phyloP scores from a whole-genome alignment of 64 coral and sea anemone genomes.

The Dendronephthya gigantea region DNA sequence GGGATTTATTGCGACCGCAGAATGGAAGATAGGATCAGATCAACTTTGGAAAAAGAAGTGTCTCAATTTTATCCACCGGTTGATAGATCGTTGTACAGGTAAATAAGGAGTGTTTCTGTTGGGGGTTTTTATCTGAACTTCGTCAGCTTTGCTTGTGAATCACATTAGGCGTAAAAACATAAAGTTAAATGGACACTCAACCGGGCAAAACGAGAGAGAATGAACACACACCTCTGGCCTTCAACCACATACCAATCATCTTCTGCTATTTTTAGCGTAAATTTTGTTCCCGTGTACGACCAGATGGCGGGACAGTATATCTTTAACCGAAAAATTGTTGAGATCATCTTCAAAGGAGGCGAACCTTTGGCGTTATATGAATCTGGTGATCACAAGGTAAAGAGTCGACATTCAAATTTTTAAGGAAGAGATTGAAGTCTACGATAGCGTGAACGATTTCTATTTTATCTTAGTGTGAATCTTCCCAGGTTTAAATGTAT shows the following conservation, averaged over 20 bases:
- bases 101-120: not conserved
- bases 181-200: too few species aligned
- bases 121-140: too few species aligned
- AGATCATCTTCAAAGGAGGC: slow-evolving; percentile 42
- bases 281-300: slow-evolving; percentile 45
- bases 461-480: too few species aligned
- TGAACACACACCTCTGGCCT: too few species aligned
- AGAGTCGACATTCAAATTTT: not conserved
- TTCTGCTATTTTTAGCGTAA: slow-evolving; percentile 27
- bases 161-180: too few species aligned
- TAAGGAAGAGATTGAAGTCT: too few species aligned
- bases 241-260: not conserved
- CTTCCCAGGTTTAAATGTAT: not conserved
- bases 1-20: slow-evolving; percentile 24
- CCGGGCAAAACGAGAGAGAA: too few species aligned
- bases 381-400: slow-evolving; percentile 35
- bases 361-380: slow-evolving; percentile 42
- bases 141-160: too few species aligned
- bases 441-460: too few species aligned
- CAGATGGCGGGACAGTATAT: not conserved
- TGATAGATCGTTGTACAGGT: slow-evolving; percentile 28
- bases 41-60: slow-evolving; percentile 29
- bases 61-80: slow-evolving; percentile 33
- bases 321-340: slow-evolving; percentile 30
- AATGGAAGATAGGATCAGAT: slow-evolving; percentile 3